These are phyloP conservation scores for Phoebastria nigripes DNA, from an alignment of 2,797 vertebrate species.

Conservation along the genomic window DNA sequence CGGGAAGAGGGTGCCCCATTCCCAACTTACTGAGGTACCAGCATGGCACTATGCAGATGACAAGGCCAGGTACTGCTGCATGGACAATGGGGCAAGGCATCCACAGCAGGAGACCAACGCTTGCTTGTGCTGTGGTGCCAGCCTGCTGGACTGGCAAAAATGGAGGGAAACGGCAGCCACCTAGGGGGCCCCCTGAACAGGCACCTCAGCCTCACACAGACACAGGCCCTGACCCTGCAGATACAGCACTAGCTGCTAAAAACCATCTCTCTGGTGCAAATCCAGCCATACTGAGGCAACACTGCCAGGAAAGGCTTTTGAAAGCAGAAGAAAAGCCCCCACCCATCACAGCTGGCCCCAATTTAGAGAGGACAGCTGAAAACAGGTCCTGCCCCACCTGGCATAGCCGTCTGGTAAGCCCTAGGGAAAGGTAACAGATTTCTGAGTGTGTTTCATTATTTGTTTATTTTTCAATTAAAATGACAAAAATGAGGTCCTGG, in stretches of 20 bases:
- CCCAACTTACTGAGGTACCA: accelerated
- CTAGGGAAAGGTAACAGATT: background rate
- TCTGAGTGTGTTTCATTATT: background rate
- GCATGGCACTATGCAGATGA: accelerated
- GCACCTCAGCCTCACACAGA: background rate
- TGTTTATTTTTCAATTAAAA: background rate
- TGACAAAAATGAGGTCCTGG: background rate
- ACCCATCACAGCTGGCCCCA: background rate
- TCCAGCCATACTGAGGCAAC: accelerated
- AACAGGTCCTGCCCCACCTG: background rate
- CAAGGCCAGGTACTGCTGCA: background rate
- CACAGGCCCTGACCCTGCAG: accelerated
- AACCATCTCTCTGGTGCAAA: accelerated
- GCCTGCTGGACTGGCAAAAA: background rate
- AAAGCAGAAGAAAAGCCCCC: background rate
- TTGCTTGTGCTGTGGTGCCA: background rate
- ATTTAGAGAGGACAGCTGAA: background rate
- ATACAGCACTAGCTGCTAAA: accelerated
- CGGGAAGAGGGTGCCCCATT: accelerated
- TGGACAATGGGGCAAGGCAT: accelerated
- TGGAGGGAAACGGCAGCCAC: accelerated
- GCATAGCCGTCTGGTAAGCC: too few species aligned
- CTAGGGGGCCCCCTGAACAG: too few species aligned
- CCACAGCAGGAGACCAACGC: accelerated
- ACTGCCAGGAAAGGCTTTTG: background rate